These are phyloP conservation scores for Coelopa frigida DNA, from an alignment of 1,140 invertebrate species.

Conservation along the genomic window DNA sequence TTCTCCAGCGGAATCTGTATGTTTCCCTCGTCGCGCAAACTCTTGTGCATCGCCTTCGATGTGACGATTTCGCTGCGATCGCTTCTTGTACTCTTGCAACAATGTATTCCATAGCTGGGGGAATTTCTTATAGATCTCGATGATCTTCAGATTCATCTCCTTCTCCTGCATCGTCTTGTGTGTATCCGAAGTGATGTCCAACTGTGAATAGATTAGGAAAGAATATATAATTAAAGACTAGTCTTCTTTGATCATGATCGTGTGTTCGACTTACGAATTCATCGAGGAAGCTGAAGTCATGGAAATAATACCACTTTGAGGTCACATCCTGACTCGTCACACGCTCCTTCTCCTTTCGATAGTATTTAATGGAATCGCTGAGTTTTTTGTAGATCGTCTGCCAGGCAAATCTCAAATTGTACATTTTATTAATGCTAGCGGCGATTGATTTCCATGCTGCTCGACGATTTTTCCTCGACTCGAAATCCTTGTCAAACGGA, in stretches of 20 bases:
- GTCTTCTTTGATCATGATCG: background rate
- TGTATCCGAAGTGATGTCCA: conserved; percentile 18
- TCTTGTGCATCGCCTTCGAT: conserved; percentile 27
- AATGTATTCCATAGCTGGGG: conserved; percentile 32
- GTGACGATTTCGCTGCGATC: conserved; percentile 22
- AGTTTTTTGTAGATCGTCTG: conserved; percentile 32
- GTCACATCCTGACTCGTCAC: background rate
- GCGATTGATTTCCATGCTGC: conserved; percentile 27
- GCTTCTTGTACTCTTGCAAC: conserved; percentile 34
- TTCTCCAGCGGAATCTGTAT: conserved; percentile 29
- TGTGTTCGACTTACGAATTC: conserved; percentile 21
- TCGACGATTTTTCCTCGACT: conserved; percentile 19
- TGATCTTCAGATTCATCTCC: conserved; percentile 33
- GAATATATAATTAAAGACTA: too few species aligned
- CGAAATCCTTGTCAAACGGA: conserved; percentile 33
- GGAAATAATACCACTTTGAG: conserved; percentile 26
- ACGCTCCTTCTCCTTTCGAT: conserved; percentile 23
- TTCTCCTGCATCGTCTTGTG: conserved; percentile 26
- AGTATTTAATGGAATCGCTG: conserved; percentile 32
- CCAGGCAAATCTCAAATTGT: conserved; percentile 17
- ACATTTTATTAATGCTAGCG: conserved; percentile 16
- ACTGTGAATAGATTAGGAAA: background rate
- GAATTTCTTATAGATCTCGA: conserved; percentile 27
- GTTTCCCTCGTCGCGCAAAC: conserved; percentile 25
- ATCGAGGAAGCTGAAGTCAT: conserved; percentile 30